Percentiles rank a stretch among this genome's conserved stretches.
phyloP scores from a whole-genome alignment of 2,797 vertebrate species.

The Sebastes taczanowskii region DNA sequence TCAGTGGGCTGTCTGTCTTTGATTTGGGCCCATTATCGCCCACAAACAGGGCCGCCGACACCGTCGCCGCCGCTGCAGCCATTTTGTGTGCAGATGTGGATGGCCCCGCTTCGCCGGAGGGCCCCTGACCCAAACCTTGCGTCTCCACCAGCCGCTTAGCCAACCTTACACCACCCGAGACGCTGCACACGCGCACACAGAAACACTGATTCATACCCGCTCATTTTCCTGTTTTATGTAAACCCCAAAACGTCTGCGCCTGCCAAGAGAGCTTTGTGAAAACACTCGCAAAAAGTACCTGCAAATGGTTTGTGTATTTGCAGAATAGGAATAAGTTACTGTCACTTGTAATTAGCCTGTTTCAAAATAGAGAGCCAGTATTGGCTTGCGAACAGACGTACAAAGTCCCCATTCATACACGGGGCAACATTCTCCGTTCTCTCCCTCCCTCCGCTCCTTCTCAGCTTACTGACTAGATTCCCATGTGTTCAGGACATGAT shows the following conservation, averaged over 20 bases:
- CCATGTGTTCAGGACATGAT: slow-evolving; percentile 58
- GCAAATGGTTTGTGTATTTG: slow-evolving; percentile 82
- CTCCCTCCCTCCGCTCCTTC: slow-evolving; percentile 10
- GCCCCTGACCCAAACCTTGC: slow-evolving; percentile 45
- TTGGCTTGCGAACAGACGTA: slow-evolving; percentile 59
- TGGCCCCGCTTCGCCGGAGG: slow-evolving; percentile 46
- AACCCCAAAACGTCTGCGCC: slow-evolving; percentile 67
- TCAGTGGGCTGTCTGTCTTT: slow-evolving; percentile 77
- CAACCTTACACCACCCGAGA: slow-evolving; percentile 40
- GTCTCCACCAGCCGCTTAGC: slow-evolving; percentile 25
- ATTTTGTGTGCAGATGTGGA: slow-evolving; percentile 67
- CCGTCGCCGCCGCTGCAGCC: slow-evolving; percentile 34
- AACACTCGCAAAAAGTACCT: slow-evolving; percentile 79
- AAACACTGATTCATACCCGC: slow-evolving; percentile 72
- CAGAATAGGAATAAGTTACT: slow-evolving; percentile 74
- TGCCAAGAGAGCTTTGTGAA: slow-evolving; percentile 74
- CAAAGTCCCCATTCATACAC: slow-evolving; percentile 77
- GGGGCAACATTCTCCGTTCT: slow-evolving; percentile 28
- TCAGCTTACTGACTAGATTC: slow-evolving; percentile 61
- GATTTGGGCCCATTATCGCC: slow-evolving; percentile 79
- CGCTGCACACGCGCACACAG: slow-evolving; percentile 44
- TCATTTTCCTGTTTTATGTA: slow-evolving; percentile 65
- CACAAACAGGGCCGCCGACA: slow-evolving; percentile 56
- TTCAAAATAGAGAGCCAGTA: slow-evolving; percentile 68
- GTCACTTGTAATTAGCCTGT: slow-evolving; percentile 77